phyloP scores from a whole-genome alignment of 1,140 invertebrate species.

The Diabrotica undecimpunctata region DNA sequence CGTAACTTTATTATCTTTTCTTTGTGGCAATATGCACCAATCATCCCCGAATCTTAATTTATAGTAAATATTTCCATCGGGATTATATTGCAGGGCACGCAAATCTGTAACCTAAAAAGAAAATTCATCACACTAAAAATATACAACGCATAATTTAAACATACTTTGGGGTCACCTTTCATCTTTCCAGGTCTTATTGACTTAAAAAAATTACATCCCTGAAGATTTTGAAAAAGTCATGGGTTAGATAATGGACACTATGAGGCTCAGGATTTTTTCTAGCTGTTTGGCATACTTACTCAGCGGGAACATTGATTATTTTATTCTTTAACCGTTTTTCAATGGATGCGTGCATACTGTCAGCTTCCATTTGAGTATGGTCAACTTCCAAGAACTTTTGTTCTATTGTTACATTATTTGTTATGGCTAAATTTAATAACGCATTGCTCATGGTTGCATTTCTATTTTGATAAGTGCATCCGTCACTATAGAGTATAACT shows the following conservation, averaged over 20 bases:
- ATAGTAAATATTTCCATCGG: background rate
- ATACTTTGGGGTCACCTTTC: background rate
- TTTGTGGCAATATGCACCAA: too few relatives aligned
- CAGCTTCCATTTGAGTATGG: conserved; percentile 14
- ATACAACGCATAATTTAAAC: too few relatives aligned
- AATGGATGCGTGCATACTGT: background rate
- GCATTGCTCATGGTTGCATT: conserved; percentile 12
- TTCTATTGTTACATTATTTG: conserved; percentile 8
- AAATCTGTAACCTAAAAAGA: background rate
- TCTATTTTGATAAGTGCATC: conserved; percentile 11
- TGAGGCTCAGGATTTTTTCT: background rate
- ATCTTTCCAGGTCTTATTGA: conserved; percentile 1
- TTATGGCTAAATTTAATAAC: conserved; percentile 12
- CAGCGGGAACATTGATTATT: background rate
- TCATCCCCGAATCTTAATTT: background rate
- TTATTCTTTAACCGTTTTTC: background rate
- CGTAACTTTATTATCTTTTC: too few relatives aligned
- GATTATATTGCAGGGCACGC: background rate
- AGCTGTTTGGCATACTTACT: conserved; percentile 1
- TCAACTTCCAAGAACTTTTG: conserved; percentile 16
- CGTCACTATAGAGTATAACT: conserved; percentile 9
- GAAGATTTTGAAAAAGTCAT: too few relatives aligned
- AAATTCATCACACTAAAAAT: too few relatives aligned
- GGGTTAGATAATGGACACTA: too few relatives aligned
- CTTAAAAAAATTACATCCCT: background rate